Percentiles rank a stretch among this genome's conserved stretches.
phyloP scores from a whole-genome alignment of 2,888 invertebrate genomes.

The Stictocephala bisonia region DNA sequence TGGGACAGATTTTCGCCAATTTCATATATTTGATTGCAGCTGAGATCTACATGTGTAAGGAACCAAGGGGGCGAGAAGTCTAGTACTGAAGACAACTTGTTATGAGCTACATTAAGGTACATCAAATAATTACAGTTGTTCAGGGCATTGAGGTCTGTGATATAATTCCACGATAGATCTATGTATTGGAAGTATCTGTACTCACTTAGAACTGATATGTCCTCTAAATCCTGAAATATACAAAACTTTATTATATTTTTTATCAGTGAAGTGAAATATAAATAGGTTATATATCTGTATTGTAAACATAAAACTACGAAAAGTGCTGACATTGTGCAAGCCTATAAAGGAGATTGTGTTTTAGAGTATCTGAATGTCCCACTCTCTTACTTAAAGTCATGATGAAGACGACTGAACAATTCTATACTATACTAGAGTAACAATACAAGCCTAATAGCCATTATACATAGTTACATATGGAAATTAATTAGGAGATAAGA shows the following conservation, averaged over 20 bases:
- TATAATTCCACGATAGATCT: slow-evolving; percentile 70
- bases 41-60: slow-evolving; percentile 72
- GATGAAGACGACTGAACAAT: too few species aligned
- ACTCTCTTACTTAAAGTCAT: too few species aligned
- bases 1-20: slow-evolving; percentile 67
- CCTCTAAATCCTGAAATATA: slow-evolving; percentile 64
- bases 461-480: too few species aligned
- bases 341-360: too few species aligned
- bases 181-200: slow-evolving; percentile 72
- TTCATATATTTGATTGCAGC: slow-evolving; percentile 68
- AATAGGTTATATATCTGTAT: too few species aligned
- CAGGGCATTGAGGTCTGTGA: slow-evolving; percentile 68
- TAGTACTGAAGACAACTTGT: slow-evolving; percentile 64
- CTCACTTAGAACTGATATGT: slow-evolving; percentile 68
- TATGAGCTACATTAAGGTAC: slow-evolving; percentile 70
- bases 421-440: too few species aligned
- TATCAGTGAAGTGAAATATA: too few species aligned
- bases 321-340: too few species aligned
- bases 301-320: too few species aligned
- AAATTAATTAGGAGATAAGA: too few species aligned
- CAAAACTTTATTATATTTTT: background rate
- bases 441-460: too few species aligned
- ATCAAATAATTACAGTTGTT: slow-evolving; percentile 70
- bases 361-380: too few species aligned
- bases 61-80: slow-evolving; percentile 67